A percentile compares a stretch with the other conserved stretches of the same genome.
These are phyloP conservation scores for Anastrepha ludens DNA, from an alignment of 1,140 invertebrate genomes.

Conservation along the genomic window DNA sequence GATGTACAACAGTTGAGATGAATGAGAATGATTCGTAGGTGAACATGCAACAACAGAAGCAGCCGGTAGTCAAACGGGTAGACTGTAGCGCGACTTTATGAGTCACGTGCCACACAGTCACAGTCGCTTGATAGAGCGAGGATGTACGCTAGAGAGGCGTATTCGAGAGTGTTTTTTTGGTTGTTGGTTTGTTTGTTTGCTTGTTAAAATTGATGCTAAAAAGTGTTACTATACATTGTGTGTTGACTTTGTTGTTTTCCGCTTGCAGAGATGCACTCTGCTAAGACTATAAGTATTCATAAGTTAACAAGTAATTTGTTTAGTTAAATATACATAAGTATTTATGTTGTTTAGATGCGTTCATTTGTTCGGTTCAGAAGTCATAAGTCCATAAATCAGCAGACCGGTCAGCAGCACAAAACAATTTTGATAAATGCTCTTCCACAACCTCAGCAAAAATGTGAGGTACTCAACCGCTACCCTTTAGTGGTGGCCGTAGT, in stretches of 20 bases:
- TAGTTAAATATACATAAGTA: slow-evolving; percentile 30
- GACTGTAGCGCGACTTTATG: background rate
- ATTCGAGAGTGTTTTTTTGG: background rate
- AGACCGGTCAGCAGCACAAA: slow-evolving; percentile 15
- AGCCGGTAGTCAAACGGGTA: background rate
- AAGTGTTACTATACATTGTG: background rate
- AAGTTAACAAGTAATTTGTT: slow-evolving; percentile 45
- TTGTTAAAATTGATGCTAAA: slow-evolving; percentile 24
- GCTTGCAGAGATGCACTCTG: slow-evolving; percentile 33
- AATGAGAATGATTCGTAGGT: slow-evolving; percentile 26
- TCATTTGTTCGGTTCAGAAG: slow-evolving; percentile 7
- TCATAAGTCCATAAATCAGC: slow-evolving; percentile 33
- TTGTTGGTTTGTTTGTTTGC: background rate
- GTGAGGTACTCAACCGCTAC: background rate
- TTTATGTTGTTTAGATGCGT: background rate
- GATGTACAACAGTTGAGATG: slow-evolving; percentile 43
- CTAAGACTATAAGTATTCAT: slow-evolving; percentile 37
- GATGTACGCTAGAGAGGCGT: background rate
- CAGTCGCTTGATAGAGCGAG: background rate
- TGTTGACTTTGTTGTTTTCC: slow-evolving; percentile 50
- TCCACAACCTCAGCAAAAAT: background rate
- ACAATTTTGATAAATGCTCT: background rate
- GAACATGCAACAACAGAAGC: slow-evolving; percentile 2
- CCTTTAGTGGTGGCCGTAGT: slow-evolving; percentile 25
- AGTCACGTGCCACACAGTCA: background rate